Evolutionary conservation across 2,113 vertebrate genomes (phyloP).

Genomic region (Ameiurus melas): DNA sequence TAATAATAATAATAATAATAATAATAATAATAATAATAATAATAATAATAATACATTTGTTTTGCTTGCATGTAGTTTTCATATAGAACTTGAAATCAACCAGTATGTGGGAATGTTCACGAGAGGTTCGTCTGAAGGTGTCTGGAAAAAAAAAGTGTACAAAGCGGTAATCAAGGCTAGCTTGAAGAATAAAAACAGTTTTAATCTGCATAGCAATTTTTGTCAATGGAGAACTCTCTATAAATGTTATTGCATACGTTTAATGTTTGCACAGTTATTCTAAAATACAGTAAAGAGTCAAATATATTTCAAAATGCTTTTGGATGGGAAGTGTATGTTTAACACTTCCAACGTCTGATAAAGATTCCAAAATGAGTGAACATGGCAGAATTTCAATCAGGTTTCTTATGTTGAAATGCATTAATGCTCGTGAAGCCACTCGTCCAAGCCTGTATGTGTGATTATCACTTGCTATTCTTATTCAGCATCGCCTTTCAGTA

Average conservation of each 20-base stretch:
- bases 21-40: not conserved
- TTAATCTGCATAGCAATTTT: not conserved
- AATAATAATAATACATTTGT: not conserved
- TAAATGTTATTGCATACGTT: not conserved
- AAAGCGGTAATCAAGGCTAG: not conserved
- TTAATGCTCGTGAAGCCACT: not conserved
- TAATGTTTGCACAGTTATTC: not conserved
- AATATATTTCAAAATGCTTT: not conserved
- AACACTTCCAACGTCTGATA: not conserved
- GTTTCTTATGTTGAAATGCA: not conserved
- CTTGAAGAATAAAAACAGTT: not conserved
- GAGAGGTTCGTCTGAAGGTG: not conserved
- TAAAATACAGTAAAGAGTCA: not conserved
- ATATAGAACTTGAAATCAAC: not conserved
- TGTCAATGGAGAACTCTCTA: not conserved
- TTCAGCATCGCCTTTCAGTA: slow-evolving; percentile 19
- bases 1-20: not conserved
- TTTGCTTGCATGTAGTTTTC: not conserved
- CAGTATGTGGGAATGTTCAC: not conserved
- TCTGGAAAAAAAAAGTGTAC: not conserved
- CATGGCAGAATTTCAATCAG: not conserved
- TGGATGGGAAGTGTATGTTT: not conserved
- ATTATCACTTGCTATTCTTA: not conserved
- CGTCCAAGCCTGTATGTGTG: not conserved
- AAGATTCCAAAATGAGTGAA: not conserved